A percentile compares a stretch with the other conserved stretches of the same genome.
Evolutionary conservation across 2,797 vertebrate species (phyloP).

Genomic region (Cossypha niveicapilla): DNA sequence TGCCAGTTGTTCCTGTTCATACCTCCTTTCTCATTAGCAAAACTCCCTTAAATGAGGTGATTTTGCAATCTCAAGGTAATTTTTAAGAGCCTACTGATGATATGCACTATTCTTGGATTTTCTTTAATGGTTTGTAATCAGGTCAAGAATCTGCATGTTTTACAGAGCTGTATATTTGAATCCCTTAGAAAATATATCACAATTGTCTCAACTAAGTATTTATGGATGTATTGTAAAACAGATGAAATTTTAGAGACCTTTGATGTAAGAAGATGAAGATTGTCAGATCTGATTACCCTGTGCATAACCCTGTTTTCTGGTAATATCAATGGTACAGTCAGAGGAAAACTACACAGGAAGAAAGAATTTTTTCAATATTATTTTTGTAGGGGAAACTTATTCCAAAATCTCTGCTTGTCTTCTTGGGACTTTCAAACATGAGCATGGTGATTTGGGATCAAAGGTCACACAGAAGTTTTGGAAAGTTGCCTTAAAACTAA

Average conservation of each 20-base stretch:
- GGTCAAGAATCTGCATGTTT: conserved; percentile 49
- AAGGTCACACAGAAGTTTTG: background rate
- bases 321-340: background rate
- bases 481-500: background rate
- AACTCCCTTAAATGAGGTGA: conserved; percentile 64
- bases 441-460: background rate
- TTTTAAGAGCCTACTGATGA: conserved; percentile 29
- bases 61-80: conserved; percentile 61
- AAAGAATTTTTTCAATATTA: background rate
- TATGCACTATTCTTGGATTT: background rate
- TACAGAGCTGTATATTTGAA: background rate
- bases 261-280: background rate
- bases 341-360: background rate
- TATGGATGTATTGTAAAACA: background rate
- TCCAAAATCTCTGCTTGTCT: background rate
- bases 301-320: background rate
- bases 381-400: background rate
- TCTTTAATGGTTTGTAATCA: conserved; percentile 55
- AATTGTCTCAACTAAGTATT: background rate
- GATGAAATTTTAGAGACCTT: background rate
- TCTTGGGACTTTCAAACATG: background rate
- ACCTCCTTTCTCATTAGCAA: conserved; percentile 50
- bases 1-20: conserved; percentile 22
- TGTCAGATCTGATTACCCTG: background rate
- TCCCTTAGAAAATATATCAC: background rate